Evolutionary conservation across 2,888 invertebrate species (phyloP).

Genomic region (Exocentrus adspersus): DNA sequence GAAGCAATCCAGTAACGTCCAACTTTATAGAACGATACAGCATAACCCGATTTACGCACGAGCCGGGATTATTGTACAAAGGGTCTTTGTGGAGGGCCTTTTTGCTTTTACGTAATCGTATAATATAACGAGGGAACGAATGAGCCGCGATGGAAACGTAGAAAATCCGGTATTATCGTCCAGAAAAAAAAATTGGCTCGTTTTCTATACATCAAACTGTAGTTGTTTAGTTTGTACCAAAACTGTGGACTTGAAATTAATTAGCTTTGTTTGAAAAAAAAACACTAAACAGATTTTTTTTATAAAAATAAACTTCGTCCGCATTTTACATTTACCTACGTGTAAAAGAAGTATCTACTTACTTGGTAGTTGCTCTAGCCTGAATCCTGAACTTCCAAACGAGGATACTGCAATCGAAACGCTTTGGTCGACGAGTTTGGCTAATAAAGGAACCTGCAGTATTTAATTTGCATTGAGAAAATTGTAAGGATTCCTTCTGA

Average conservation of each 20-base stretch:
- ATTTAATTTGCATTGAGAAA: background rate
- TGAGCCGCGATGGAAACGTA: background rate
- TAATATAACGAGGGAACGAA: background rate
- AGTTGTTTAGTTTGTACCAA: too few species aligned
- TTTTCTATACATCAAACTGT: too few species aligned
- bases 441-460: background rate
- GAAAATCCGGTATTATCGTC: too few species aligned
- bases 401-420: background rate
- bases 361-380: background rate
- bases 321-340: too few species aligned
- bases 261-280: too few species aligned
- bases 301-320: too few species aligned
- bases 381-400: background rate
- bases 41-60: slow-evolving; percentile 19
- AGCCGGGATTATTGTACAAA: slow-evolving; percentile 3
- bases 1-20: slow-evolving; percentile 28
- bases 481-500: background rate
- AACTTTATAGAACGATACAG: slow-evolving; percentile 23
- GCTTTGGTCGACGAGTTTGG: background rate
- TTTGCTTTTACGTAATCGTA: background rate
- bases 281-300: too few species aligned
- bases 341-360: background rate
- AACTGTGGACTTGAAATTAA: too few species aligned
- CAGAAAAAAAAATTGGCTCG: too few species aligned
- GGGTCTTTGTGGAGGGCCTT: slow-evolving; percentile 1